These are phyloP conservation scores for Campylomormyrus tamandua DNA, from an alignment of 2,113 vertebrate genomes.

Conservation along the genomic window DNA sequence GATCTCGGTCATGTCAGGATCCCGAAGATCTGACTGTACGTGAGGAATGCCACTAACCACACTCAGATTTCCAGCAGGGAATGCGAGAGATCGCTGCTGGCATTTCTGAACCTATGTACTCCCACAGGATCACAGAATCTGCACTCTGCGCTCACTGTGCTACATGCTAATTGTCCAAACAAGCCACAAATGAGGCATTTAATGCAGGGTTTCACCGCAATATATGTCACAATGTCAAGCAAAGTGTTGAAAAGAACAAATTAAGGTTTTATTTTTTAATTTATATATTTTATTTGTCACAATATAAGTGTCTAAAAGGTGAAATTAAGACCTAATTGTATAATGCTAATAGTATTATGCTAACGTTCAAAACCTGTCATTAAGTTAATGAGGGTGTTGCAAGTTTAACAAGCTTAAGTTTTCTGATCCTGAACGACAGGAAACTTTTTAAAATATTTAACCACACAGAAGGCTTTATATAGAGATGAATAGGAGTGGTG, in stretches of 20 bases:
- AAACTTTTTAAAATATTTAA: not conserved
- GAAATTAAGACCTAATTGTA: not conserved
- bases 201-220: not conserved
- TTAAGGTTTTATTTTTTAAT: not conserved
- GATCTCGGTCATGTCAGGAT: not conserved
- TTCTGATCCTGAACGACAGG: not conserved
- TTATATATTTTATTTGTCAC: not conserved
- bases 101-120: not conserved
- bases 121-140: not conserved
- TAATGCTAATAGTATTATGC: not conserved
- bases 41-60: not conserved
- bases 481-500: not conserved
- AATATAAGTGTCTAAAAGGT: not conserved
- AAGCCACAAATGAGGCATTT: not conserved
- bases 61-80: not conserved
- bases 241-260: not conserved
- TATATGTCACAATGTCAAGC: not conserved
- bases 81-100: not conserved
- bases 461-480: not conserved
- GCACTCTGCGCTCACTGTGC: not conserved
- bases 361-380: not conserved
- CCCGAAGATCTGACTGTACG: not conserved
- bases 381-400: not conserved
- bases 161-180: not conserved
- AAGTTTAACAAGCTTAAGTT: not conserved